These are phyloP conservation scores for Danio kyathit DNA, from an alignment of 2,797 vertebrate species.

Conservation along the genomic window DNA sequence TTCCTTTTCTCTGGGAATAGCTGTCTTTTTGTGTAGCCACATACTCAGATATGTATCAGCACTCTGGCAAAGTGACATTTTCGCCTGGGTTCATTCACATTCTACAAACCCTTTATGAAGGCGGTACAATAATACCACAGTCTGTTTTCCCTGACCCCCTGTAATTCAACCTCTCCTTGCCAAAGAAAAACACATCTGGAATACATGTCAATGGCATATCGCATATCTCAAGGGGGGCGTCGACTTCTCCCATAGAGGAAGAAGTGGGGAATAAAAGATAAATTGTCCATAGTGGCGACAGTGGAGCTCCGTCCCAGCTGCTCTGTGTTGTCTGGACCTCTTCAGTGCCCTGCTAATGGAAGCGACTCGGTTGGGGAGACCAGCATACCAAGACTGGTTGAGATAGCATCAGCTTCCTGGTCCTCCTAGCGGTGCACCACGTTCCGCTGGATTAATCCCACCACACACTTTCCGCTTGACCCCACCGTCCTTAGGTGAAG, in stretches of 20 bases:
- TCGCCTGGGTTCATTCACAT: constrained; percentile 16
- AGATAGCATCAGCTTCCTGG: constrained; percentile 62
- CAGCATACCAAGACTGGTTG: constrained; percentile 54
- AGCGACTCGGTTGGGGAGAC: constrained; percentile 35
- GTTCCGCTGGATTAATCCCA: constrained; percentile 55
- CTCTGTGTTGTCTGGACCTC: constrained; percentile 49
- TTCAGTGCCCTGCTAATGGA: constrained; percentile 50
- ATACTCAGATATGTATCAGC: constrained; percentile 24
- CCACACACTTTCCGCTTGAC: constrained; percentile 55
- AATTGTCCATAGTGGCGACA: constrained; percentile 52
- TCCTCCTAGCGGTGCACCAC: constrained; percentile 41
- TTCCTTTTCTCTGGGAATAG: constrained; percentile 26
- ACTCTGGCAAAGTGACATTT: neutral
- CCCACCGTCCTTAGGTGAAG: constrained; percentile 28
- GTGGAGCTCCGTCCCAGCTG: constrained; percentile 54
- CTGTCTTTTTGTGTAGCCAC: neutral
- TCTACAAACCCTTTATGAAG: constrained; percentile 9
- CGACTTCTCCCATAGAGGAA: constrained; percentile 47
- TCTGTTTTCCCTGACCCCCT: constrained; percentile 45
- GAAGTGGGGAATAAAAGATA: constrained; percentile 57
- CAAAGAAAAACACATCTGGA: constrained; percentile 63
- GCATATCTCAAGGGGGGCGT: constrained; percentile 53
- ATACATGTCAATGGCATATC: constrained; percentile 60
- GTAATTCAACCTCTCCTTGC: constrained; percentile 48
- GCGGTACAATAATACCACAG: constrained; percentile 41